These are phyloP conservation scores for Stratiolaelaps scimitus DNA, from an alignment of 1,140 invertebrate genomes.

Conservation along the genomic window DNA sequence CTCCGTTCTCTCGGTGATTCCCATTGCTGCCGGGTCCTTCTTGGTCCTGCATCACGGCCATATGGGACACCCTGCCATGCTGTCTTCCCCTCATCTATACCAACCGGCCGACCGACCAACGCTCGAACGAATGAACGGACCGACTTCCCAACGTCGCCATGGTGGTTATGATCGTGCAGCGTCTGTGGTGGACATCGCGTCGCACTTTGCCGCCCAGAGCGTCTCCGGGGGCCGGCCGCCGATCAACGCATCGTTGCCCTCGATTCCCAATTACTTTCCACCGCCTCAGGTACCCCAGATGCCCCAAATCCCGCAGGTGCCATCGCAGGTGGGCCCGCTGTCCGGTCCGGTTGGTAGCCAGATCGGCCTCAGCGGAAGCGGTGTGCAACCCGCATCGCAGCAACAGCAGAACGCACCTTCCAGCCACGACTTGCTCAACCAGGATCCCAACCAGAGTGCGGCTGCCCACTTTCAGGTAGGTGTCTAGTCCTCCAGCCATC, in stretches of 20 bases:
- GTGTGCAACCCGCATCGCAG: constrained; percentile 2
- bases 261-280: constrained; percentile 23
- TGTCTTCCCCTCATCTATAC: too few relatives aligned
- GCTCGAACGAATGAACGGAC: too few relatives aligned
- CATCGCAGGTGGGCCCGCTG: too few relatives aligned
- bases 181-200: constrained; percentile 28
- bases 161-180: background rate
- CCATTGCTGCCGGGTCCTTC: too few relatives aligned
- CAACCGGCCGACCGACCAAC: too few relatives aligned
- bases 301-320: too few relatives aligned
- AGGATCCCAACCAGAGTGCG: constrained; percentile 17
- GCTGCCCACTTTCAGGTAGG: constrained; percentile 14
- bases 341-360: too few relatives aligned
- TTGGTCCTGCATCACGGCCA: too few relatives aligned
- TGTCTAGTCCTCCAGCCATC: background rate
- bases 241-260: constrained; percentile 26
- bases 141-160: too few relatives aligned
- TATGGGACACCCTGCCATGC: too few relatives aligned
- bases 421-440: constrained; percentile 27
- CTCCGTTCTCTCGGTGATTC: too few relatives aligned
- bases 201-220: constrained; percentile 18
- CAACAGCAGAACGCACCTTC: constrained; percentile 13
- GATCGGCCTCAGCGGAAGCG: too few relatives aligned
- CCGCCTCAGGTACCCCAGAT: constrained; percentile 1
- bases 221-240: background rate